phyloP scores from a whole-genome alignment of 2,797 vertebrate genomes.

The Acipenser ruthenus region DNA sequence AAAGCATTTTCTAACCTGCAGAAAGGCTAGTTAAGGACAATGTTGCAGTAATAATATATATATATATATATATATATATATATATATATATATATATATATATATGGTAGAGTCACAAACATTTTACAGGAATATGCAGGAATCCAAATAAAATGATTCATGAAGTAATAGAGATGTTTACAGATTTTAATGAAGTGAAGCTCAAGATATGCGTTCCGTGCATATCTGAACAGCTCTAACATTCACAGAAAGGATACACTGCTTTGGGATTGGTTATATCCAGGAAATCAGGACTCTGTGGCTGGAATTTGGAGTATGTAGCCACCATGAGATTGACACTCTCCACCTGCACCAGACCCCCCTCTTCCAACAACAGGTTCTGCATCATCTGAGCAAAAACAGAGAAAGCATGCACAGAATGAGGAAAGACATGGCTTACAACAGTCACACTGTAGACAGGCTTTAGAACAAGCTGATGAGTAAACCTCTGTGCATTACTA shows the following conservation, averaged over 20 bases:
- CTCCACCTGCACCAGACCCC: slow-evolving; percentile 91
- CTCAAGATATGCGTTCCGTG: no score
- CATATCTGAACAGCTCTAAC: background rate
- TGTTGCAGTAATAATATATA: background rate
- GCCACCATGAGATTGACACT: slow-evolving; percentile 98
- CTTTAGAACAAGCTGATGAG: background rate
- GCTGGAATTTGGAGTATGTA: slow-evolving; percentile 97
- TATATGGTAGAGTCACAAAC: background rate
- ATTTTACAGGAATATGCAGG: background rate
- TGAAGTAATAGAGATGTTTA: no score
- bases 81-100: background rate
- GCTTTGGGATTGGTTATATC: slow-evolving; percentile 98
- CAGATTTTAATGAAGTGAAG: no score
- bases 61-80: no score
- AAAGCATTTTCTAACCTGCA: slow-evolving; percentile 89
- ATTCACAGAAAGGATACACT: slow-evolving; percentile 74
- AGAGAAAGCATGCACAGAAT: slow-evolving; percentile 3
- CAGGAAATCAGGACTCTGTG: slow-evolving; percentile 94
- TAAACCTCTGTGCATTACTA: no score
- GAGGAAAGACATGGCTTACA: background rate
- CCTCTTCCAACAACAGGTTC: slow-evolving; percentile 92
- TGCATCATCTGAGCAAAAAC: slow-evolving; percentile 86
- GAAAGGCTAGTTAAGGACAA: slow-evolving; percentile 11
- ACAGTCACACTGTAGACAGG: background rate
- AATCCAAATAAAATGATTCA: no score